Evolutionary conservation across 2,888 invertebrate genomes (phyloP).

Genomic region (Drosophila setosimentum): DNA sequence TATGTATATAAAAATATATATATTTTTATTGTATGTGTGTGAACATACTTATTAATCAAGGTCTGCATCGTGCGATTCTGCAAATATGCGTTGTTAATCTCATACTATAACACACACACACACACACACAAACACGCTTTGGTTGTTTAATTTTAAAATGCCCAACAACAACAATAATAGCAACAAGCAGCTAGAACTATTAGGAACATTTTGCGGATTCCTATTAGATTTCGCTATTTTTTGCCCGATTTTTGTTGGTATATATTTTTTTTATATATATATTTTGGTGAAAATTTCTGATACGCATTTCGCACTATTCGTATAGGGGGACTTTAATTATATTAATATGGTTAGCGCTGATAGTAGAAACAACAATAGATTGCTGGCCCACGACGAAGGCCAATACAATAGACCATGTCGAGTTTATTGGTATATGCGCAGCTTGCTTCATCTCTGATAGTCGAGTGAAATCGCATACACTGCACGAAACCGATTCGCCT

Average conservation of each 20-base stretch:
- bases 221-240: constrained; percentile 23
- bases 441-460: constrained; percentile 6
- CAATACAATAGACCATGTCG: constrained; percentile 29
- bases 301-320: constrained; percentile 66
- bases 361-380: constrained; percentile 60
- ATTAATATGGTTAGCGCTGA: constrained; percentile 61
- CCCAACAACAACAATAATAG: constrained; percentile 11
- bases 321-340: constrained; percentile 53
- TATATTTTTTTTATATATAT: constrained; percentile 2
- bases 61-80: constrained; percentile 77
- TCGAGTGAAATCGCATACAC: constrained; percentile 5
- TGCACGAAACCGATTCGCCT: neutral
- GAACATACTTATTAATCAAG: constrained; percentile 74
- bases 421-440: neutral
- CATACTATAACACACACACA: constrained; percentile 16
- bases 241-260: constrained; percentile 3
- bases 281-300: constrained; percentile 21
- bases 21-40: constrained; percentile 20
- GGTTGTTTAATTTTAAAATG: constrained; percentile 31
- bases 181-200: constrained; percentile 30
- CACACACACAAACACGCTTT: constrained; percentile 2
- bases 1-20: constrained; percentile 43
- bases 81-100: constrained; percentile 71
- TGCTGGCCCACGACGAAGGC: constrained; percentile 49
- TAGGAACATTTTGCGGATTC: constrained; percentile 33